Percentiles rank a stretch among this genome's conserved stretches.
Conservation (phyloP, 2,113 vertebrate species). For the Podiceps cristatus region DNA sequence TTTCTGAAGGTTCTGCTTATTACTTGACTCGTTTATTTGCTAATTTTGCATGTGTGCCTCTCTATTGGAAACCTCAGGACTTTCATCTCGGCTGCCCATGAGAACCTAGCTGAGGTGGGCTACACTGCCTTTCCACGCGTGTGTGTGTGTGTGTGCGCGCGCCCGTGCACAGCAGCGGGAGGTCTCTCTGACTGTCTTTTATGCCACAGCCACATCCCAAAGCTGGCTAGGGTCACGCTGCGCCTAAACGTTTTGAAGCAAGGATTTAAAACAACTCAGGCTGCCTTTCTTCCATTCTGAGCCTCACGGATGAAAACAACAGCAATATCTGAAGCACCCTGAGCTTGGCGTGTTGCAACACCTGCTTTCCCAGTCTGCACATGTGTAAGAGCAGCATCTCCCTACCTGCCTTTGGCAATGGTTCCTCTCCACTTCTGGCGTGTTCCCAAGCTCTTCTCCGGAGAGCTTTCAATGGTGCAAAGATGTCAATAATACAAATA, state of each 20-base stretch:
- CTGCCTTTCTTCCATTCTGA: not conserved
- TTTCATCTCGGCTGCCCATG: not conserved
- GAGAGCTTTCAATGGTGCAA: not conserved
- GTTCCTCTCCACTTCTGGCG: not conserved
- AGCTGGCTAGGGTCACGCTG: fast-evolving
- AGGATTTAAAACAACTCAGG: not conserved
- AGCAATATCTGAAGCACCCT: not conserved
- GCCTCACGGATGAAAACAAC: not conserved
- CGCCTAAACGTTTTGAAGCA: not conserved
- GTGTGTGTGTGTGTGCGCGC: too few species aligned
- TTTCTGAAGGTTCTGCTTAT: not conserved
- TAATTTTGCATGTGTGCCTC: not conserved
- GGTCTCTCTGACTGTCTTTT: not conserved
- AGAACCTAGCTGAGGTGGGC: not conserved
- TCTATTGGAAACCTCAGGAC: not conserved
- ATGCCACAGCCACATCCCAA: not conserved
- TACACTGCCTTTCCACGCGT: fast-evolving
- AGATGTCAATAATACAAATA: not conserved
- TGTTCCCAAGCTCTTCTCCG: not conserved
- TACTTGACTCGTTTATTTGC: not conserved
- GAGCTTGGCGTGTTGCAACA: not conserved
- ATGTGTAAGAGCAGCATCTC: not conserved
- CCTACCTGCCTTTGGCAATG: not conserved
- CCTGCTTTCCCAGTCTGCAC: not conserved
- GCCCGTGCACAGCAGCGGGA: too few species aligned